These are phyloP conservation scores for Austrofundulus limnaeus DNA, from an alignment of 2,113 vertebrate genomes.

Conservation along the genomic window DNA sequence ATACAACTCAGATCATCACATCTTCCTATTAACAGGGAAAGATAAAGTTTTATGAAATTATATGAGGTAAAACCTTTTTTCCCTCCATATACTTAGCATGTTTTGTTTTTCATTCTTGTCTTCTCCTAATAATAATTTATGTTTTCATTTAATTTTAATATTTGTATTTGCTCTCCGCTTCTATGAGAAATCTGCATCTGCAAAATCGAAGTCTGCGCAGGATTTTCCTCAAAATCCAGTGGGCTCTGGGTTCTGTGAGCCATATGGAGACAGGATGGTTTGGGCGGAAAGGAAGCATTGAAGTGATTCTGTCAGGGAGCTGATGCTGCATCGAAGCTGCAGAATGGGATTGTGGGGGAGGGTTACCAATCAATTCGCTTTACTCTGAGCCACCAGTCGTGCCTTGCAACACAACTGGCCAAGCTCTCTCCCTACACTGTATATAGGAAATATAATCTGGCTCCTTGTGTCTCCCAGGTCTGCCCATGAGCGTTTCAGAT, in stretches of 20 bases:
- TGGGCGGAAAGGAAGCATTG: neutral
- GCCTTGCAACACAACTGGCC: conserved; percentile 12
- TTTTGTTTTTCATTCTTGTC: neutral
- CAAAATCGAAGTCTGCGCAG: conserved; percentile 17
- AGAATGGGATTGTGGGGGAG: conserved; percentile 55
- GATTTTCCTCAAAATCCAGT: conserved; percentile 27
- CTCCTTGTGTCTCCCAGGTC: conserved; percentile 38
- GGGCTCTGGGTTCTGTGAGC: conserved; percentile 21
- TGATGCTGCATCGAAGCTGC: conserved; percentile 30
- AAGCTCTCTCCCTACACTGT: conserved; percentile 36
- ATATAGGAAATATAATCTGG: conserved; percentile 44
- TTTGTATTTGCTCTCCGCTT: neutral
- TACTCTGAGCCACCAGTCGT: conserved; percentile 39
- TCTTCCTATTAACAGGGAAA: neutral
- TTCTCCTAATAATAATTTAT: neutral
- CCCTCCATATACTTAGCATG: neutral
- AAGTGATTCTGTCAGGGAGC: conserved; percentile 40
- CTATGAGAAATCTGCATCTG: conserved; percentile 28
- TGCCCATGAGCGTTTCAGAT: conserved; percentile 56
- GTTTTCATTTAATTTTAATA: neutral
- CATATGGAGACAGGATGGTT: conserved; percentile 12
- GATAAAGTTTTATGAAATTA: neutral
- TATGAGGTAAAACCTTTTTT: neutral
- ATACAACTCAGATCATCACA: conserved; percentile 13
- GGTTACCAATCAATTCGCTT: conserved; percentile 50